These are phyloP conservation scores for Argya squamiceps DNA, from an alignment of 2,797 vertebrate species.

Conservation along the genomic window DNA sequence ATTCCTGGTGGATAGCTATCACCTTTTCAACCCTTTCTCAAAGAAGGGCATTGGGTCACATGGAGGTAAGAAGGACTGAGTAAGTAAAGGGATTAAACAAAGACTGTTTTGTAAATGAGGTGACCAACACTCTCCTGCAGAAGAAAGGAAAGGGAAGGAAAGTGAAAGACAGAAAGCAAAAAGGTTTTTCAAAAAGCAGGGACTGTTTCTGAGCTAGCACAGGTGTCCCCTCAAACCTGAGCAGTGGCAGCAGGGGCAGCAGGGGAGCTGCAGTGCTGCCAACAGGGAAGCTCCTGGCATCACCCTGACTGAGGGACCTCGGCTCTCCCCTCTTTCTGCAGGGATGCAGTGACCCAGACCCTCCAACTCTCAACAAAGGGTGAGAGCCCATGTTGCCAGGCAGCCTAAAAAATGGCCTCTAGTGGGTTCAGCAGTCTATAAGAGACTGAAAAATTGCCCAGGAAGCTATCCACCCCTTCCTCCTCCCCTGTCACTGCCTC, in stretches of 20 bases:
- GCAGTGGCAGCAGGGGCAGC: neutral
- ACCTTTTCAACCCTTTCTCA: neutral
- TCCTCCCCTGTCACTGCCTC: neutral
- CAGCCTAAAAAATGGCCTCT: constrained; percentile 22
- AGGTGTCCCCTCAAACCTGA: neutral
- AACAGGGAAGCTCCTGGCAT: neutral
- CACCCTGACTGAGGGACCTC: neutral
- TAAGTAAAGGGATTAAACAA: neutral
- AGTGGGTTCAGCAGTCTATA: neutral
- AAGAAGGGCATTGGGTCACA: neutral
- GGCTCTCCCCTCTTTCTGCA: neutral
- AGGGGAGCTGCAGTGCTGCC: neutral
- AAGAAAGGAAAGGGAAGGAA: neutral
- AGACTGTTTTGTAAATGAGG: neutral
- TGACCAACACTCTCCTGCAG: neutral
- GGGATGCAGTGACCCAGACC: neutral
- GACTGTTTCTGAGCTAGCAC: neutral
- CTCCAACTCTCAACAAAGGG: neutral
- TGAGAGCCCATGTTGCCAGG: constrained; percentile 2
- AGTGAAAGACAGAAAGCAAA: neutral
- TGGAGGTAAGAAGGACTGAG: neutral
- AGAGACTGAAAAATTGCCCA: constrained; percentile 17
- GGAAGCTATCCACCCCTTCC: neutral
- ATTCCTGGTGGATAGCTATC: neutral
- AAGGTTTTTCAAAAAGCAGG: neutral